These are phyloP conservation scores for Coenobita brevimanus DNA, from an alignment of 1,140 invertebrate species.

Conservation along the genomic window DNA sequence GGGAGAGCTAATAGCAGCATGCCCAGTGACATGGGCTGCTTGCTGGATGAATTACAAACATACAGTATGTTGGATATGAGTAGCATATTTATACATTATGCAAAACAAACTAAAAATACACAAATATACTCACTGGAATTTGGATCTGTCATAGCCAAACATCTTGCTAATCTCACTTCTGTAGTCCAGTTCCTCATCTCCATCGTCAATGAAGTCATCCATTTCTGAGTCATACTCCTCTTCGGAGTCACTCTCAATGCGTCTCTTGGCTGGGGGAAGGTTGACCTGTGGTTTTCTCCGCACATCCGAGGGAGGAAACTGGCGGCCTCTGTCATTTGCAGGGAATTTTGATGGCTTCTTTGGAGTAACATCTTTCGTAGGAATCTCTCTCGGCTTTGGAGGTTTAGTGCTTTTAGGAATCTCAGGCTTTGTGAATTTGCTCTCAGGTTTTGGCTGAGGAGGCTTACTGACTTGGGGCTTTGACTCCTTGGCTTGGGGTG, in stretches of 20 bases:
- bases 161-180: constrained; percentile 68
- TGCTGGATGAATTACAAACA: neutral
- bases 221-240: constrained; percentile 70
- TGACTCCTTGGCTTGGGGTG: constrained; percentile 21
- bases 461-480: neutral
- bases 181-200: constrained; percentile 62
- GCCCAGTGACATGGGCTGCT: too few species aligned
- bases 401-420: neutral
- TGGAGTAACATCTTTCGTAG: neutral
- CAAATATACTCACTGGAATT: constrained; percentile 55
- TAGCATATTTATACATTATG: neutral
- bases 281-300: neutral
- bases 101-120: too few species aligned
- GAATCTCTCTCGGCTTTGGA: neutral
- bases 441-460: constrained; percentile 2
- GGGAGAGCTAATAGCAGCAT: neutral
- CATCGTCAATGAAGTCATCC: constrained; percentile 71
- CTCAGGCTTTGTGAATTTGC: neutral
- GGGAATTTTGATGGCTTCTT: constrained; percentile 8
- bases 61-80: neutral
- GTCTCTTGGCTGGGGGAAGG: constrained; percentile 19
- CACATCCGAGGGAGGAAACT: constrained; percentile 9
- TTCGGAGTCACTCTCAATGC: constrained; percentile 67
- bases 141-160: constrained; percentile 69
- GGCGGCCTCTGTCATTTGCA: constrained; percentile 32